Evolutionary conservation across 1,140 invertebrate species (phyloP).

Genomic region (Caerostris extrusa): DNA sequence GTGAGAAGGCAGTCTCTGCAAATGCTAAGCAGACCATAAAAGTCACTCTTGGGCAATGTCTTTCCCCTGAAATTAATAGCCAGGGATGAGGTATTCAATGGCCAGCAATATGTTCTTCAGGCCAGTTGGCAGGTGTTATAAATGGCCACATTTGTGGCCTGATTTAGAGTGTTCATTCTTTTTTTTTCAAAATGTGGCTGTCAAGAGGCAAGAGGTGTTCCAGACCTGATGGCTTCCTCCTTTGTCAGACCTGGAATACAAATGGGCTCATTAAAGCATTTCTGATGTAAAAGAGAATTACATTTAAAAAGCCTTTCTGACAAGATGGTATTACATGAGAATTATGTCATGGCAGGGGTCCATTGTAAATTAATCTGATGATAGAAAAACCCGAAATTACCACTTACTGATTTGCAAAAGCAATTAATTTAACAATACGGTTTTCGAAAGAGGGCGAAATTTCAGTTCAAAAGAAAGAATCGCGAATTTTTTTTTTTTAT

Average conservation of each 20-base stretch:
- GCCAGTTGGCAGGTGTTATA: slow-evolving; percentile 51
- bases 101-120: background rate
- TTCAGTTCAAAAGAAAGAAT: too few relatives aligned
- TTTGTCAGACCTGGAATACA: slow-evolving; percentile 25
- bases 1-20: slow-evolving; percentile 16
- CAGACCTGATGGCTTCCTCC: slow-evolving; percentile 28
- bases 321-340: slow-evolving; percentile 9
- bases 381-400: too few relatives aligned
- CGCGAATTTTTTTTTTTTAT: too few relatives aligned
- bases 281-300: background rate
- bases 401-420: too few relatives aligned
- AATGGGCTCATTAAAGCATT: slow-evolving; percentile 37
- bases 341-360: background rate
- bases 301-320: background rate
- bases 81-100: slow-evolving; percentile 42
- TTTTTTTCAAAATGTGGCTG: slow-evolving; percentile 27
- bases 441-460: too few relatives aligned
- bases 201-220: slow-evolving; percentile 12
- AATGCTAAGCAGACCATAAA: slow-evolving; percentile 76
- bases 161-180: slow-evolving; percentile 55
- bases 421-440: too few relatives aligned
- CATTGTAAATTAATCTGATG: background rate
- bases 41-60: slow-evolving; percentile 72
- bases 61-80: slow-evolving; percentile 59
- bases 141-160: slow-evolving; percentile 57